Evolutionary conservation across 2,888 invertebrate species (phyloP).

Genomic region (Eueremaeus valkanovi): DNA sequence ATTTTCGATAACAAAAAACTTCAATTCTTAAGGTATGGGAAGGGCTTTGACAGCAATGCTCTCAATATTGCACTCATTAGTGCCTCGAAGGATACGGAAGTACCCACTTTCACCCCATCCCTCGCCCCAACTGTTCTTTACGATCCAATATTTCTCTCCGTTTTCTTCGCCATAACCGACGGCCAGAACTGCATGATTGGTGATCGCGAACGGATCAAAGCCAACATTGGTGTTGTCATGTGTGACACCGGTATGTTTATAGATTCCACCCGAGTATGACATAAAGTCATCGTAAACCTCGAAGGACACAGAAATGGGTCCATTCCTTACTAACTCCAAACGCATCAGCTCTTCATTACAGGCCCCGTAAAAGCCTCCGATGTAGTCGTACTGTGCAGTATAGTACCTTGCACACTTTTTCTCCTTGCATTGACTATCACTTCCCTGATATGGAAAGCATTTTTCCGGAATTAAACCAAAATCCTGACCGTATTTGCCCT

Average conservation of each 20-base stretch:
- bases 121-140: constrained; percentile 50
- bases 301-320: constrained; percentile 56
- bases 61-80: constrained; percentile 47
- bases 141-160: constrained; percentile 49
- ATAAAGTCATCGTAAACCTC: constrained; percentile 55
- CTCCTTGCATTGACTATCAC: constrained; percentile 47
- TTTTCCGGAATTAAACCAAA: constrained; percentile 55
- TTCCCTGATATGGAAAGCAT: constrained; percentile 55
- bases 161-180: constrained; percentile 54
- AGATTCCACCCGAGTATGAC: constrained; percentile 54
- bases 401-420: constrained; percentile 50
- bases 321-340: constrained; percentile 53
- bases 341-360: constrained; percentile 56
- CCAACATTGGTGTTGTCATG: neutral
- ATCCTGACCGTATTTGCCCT: constrained; percentile 51
- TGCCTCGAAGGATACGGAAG: constrained; percentile 49
- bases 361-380: constrained; percentile 57
- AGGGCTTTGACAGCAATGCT: constrained; percentile 44
- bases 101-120: constrained; percentile 50
- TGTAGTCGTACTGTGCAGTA: constrained; percentile 55
- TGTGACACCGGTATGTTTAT: constrained; percentile 52
- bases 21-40: constrained; percentile 46
- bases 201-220: constrained; percentile 53
- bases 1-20: too few species aligned
- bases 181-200: constrained; percentile 54